Evolutionary conservation across 2,888 invertebrate species (phyloP), one percentile per base, ranked within the genome.

Genomic region (Nomada ruficornis): DNA sequence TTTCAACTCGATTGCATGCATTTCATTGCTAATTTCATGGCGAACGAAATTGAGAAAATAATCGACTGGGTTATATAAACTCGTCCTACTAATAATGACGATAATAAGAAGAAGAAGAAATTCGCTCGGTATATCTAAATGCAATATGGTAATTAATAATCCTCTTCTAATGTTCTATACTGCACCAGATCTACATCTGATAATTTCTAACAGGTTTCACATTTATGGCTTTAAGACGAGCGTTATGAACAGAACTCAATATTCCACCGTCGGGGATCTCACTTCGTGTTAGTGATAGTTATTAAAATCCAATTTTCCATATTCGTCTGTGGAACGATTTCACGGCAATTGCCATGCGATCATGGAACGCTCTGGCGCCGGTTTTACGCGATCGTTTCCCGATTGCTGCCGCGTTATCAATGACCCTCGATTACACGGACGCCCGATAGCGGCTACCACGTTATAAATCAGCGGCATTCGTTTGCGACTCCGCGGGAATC

Each of bases 401-500:
- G 84, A 85, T 88, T 85, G 50, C 85, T 15, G 65, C 20, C 68
- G 54, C 76, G 89, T 91, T 91, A 91, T 91, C 91, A 90, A 90
- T 90, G 85, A 85, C 83, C 73, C 86, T 82, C 88, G 89, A 90
- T 91, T 91, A 90, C 83, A 88, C 90, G 82, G 90, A 89, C 86
- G 88, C 86, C 85, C 88, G 88, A 89, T 86, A 83, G 86, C 87
- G 77, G 76, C 76, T 70, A 80, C 82, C 63, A 67, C 82, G 80
- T 79, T 71, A 83, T 87, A 86, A 86, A 87, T 87, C 90, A 90
- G 80, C 63, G 79, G 76, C 77, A 84, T 82, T 86, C 80, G 73
- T 62, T 36, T 73, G 68, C 80, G 73, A 87, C 74, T 74, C 80
- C 57, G 44, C 85, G 85, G 82, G 81, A 85, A 86, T 73, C 83